Conservation (phyloP, 2,797 vertebrate species). For the Triplophysa bombifrons region DNA sequence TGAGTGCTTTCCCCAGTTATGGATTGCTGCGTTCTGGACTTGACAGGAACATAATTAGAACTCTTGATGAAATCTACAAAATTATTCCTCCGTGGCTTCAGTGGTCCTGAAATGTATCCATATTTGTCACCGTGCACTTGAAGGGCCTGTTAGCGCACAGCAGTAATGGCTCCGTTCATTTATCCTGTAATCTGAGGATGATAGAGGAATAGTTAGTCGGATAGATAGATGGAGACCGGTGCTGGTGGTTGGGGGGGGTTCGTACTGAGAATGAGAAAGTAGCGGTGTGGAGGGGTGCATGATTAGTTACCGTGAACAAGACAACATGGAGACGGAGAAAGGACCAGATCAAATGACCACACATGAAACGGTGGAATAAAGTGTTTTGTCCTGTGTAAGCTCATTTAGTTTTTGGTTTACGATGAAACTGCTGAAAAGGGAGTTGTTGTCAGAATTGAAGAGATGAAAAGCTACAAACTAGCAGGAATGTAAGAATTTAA, state of each 20-base stretch:
- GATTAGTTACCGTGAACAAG: slow-evolving; percentile 35
- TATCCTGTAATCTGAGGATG: slow-evolving; percentile 83
- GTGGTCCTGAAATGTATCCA: slow-evolving; percentile 85
- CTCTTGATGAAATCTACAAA: slow-evolving; percentile 99
- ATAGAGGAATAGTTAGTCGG: slow-evolving; percentile 76
- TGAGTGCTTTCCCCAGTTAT: slow-evolving; percentile 84
- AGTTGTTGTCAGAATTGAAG: background rate
- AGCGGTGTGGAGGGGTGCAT: slow-evolving; percentile 49
- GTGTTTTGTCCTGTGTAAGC: background rate
- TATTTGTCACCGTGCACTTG: slow-evolving; percentile 89
- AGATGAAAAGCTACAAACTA: background rate
- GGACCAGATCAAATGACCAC: slow-evolving; percentile 16
- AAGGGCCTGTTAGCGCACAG: slow-evolving; percentile 88
- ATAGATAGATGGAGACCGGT: slow-evolving; percentile 74
- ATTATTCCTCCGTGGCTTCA: slow-evolving; percentile 90
- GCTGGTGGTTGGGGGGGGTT: slow-evolving; percentile 52
- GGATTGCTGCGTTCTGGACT: slow-evolving; percentile 94
- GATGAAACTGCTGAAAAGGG: background rate
- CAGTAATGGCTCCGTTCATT: slow-evolving; percentile 93
- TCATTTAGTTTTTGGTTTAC: background rate
- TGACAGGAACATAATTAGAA: slow-evolving; percentile 99
- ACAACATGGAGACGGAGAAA: slow-evolving; percentile 14
- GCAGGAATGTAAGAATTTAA: too few species aligned
- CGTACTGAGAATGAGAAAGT: slow-evolving; percentile 62
- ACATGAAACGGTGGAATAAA: background rate